phyloP scores from a whole-genome alignment of 1,140 invertebrate genomes.

The Drosophila watanabei region DNA sequence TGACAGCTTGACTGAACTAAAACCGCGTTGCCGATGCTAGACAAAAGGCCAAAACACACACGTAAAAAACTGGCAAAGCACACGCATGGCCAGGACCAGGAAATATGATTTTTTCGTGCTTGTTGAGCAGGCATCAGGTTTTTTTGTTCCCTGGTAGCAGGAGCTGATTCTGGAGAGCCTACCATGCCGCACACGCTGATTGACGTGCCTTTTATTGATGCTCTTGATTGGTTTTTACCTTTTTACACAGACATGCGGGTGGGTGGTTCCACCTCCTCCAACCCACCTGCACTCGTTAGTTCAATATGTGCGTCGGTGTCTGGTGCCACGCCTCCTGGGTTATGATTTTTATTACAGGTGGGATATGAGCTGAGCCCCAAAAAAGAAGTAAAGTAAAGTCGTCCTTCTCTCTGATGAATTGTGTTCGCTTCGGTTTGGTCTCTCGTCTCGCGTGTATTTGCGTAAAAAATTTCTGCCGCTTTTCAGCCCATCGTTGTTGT shows the following conservation, averaged over 20 bases:
- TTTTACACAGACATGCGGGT: slow-evolving; percentile 64
- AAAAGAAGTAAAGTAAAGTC: background rate
- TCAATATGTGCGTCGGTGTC: slow-evolving; percentile 76
- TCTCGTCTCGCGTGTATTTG: slow-evolving; percentile 43
- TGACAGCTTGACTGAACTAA: slow-evolving; percentile 84
- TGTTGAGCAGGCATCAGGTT: slow-evolving; percentile 32
- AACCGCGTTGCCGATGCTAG: slow-evolving; percentile 64
- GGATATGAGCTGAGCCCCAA: slow-evolving; percentile 31
- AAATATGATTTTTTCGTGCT: slow-evolving; percentile 80
- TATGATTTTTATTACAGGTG: slow-evolving; percentile 84
- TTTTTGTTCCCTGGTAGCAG: background rate
- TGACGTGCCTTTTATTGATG: slow-evolving; percentile 85
- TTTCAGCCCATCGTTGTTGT: slow-evolving; percentile 20
- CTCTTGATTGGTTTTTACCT: slow-evolving; percentile 85
- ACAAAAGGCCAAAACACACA: slow-evolving; percentile 55
- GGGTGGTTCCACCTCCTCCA: background rate
- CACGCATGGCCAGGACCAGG: slow-evolving; percentile 62
- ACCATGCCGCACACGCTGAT: slow-evolving; percentile 71
- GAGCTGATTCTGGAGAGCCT: slow-evolving; percentile 46
- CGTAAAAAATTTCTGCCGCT: slow-evolving; percentile 53
- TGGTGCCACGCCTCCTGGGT: slow-evolving; percentile 55
- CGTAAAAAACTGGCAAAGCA: slow-evolving; percentile 35
- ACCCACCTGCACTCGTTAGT: slow-evolving; percentile 62
- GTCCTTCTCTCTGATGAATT: slow-evolving; percentile 62
- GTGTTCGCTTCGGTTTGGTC: slow-evolving; percentile 6